Evolutionary conservation across 2,888 invertebrate species (phyloP).

Genomic region (Nephrotoma appendiculata): DNA sequence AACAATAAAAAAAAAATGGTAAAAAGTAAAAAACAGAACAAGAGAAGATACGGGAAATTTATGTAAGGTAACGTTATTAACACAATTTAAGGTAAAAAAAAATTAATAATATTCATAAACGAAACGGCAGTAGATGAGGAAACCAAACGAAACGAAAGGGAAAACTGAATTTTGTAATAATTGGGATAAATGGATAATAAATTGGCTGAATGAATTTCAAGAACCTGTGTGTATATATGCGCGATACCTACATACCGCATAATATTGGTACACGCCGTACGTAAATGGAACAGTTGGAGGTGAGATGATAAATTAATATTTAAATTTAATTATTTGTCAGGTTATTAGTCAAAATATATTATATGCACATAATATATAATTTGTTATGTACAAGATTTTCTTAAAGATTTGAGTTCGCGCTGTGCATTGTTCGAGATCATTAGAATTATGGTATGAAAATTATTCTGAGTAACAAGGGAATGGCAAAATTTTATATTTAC

Average conservation of each 20-base stretch:
- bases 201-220: neutral
- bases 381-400: neutral
- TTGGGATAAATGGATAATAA: neutral
- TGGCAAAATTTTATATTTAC: too few species aligned
- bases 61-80: neutral
- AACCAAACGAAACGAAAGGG: neutral
- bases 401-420: too few species aligned
- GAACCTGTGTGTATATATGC: neutral
- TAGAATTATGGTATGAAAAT: too few species aligned
- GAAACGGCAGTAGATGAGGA: neutral
- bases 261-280: neutral
- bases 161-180: neutral
- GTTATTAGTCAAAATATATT: neutral
- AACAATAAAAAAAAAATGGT: neutral
- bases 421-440: too few species aligned
- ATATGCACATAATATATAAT: neutral
- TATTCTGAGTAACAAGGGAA: too few species aligned
- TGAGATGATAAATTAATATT: neutral
- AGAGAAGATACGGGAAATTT: neutral
- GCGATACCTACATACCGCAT: neutral
- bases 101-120: neutral
- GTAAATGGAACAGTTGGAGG: neutral
- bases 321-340: neutral
- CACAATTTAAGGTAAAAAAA: neutral
- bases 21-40: neutral